Evolutionary conservation across 2,888 invertebrate genomes (phyloP).

Genomic region (Seira musarum): DNA sequence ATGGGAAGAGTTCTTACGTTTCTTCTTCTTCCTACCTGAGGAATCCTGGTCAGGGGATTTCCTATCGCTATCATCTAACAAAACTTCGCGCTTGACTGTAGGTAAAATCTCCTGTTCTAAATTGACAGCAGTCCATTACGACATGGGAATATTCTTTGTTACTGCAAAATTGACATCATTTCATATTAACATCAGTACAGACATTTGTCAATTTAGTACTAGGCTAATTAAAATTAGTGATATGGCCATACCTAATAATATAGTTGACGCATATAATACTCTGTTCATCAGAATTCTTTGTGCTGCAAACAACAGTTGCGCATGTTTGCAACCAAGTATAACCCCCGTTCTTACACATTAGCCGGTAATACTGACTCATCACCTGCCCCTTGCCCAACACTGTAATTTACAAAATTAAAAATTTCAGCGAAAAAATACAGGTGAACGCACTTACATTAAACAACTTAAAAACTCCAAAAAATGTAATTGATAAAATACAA

Average conservation of each 20-base stretch:
- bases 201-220: not conserved
- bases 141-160: constrained; percentile 91
- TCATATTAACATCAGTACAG: not conserved
- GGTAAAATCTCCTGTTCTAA: constrained; percentile 76
- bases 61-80: constrained; percentile 86
- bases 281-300: constrained; percentile 96
- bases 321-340: constrained; percentile 98
- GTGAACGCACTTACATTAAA: too few species aligned
- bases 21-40: constrained; percentile 75
- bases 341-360: constrained; percentile 97
- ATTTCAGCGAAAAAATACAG: constrained; percentile 1
- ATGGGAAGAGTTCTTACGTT: not conserved
- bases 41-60: constrained; percentile 90
- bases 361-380: constrained; percentile 93
- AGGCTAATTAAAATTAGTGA: too few species aligned
- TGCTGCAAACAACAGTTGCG: constrained; percentile 95
- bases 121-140: constrained; percentile 94
- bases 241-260: constrained; percentile 92
- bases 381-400: constrained; percentile 98
- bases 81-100: constrained; percentile 88
- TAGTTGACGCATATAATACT: constrained; percentile 98
- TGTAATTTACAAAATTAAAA: constrained; percentile 73
- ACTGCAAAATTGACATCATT: constrained; percentile 75
- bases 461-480: too few species aligned
- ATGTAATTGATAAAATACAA: too few species aligned